phyloP scores from a whole-genome alignment of 2,797 vertebrate species.

The Lacerta bilineata region DNA sequence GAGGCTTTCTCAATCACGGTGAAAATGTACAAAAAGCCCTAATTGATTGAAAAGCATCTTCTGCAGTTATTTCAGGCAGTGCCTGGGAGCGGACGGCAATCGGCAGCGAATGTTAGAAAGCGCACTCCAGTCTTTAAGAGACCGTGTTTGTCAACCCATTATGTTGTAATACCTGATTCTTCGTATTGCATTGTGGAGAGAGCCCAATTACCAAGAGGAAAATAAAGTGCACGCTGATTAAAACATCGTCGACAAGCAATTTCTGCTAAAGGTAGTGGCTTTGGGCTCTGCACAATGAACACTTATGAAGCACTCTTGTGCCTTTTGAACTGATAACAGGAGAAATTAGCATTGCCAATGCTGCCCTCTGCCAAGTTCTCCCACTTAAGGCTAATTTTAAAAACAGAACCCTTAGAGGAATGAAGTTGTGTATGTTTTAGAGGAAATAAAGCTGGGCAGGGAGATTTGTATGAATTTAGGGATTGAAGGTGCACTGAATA shows the following conservation, averaged over 20 bases:
- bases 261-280: constrained; percentile 73
- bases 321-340: constrained; percentile 75
- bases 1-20: constrained; percentile 30
- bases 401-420: constrained; percentile 56
- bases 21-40: constrained; percentile 32
- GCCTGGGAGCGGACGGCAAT: neutral
- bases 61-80: constrained; percentile 44
- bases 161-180: constrained; percentile 48
- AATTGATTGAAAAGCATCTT: constrained; percentile 53
- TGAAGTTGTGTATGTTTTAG: constrained; percentile 56
- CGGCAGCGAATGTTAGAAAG: constrained; percentile 35
- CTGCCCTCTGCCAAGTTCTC: constrained; percentile 66
- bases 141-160: constrained; percentile 52
- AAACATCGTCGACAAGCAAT: constrained; percentile 75
- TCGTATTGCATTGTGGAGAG: constrained; percentile 53
- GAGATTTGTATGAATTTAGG: neutral
- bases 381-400: constrained; percentile 64
- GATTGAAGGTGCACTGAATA: neutral
- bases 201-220: constrained; percentile 72
- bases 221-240: constrained; percentile 73
- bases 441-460: constrained; percentile 48
- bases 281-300: constrained; percentile 72
- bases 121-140: constrained; percentile 47
- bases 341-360: constrained; percentile 73
- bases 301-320: constrained; percentile 68